Evolutionary conservation across 2,113 vertebrate species (phyloP).

Genomic region (Triplophysa tibetana): DNA sequence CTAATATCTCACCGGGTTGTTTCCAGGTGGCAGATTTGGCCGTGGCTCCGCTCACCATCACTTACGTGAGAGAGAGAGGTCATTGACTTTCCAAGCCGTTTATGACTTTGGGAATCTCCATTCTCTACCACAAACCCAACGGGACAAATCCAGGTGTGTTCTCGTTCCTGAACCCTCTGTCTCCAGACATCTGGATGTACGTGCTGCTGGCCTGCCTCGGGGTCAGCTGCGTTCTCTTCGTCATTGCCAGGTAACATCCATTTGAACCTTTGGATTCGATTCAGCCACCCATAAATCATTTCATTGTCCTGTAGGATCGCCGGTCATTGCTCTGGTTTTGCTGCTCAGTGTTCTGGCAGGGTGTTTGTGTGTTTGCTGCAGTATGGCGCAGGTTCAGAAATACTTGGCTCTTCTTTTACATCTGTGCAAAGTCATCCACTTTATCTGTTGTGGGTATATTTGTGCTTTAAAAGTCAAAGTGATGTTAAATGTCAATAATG

Average conservation of each 20-base stretch:
- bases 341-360: not conserved
- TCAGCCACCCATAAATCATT: not conserved
- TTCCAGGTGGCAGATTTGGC: slow-evolving; percentile 94
- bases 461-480: not conserved
- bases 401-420: not conserved
- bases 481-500: not conserved
- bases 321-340: not conserved
- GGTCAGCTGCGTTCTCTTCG: slow-evolving; percentile 97
- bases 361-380: not conserved
- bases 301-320: not conserved
- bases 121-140: slow-evolving; percentile 95
- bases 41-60: slow-evolving; percentile 95
- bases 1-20: not conserved
- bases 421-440: not conserved
- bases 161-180: slow-evolving; percentile 95
- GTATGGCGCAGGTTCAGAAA: not conserved
- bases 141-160: slow-evolving; percentile 97
- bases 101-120: slow-evolving; percentile 97
- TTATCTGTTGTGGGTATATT: not conserved
- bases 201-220: slow-evolving; percentile 94
- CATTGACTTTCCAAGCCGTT: slow-evolving; percentile 99
- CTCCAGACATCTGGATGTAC: slow-evolving; percentile 99
- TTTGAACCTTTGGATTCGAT: not conserved
- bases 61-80: slow-evolving; percentile 96
- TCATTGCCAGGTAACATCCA: slow-evolving; percentile 90